These are phyloP conservation scores for Drosophila sproati DNA, from an alignment of 1,140 invertebrate species.

Conservation along the genomic window DNA sequence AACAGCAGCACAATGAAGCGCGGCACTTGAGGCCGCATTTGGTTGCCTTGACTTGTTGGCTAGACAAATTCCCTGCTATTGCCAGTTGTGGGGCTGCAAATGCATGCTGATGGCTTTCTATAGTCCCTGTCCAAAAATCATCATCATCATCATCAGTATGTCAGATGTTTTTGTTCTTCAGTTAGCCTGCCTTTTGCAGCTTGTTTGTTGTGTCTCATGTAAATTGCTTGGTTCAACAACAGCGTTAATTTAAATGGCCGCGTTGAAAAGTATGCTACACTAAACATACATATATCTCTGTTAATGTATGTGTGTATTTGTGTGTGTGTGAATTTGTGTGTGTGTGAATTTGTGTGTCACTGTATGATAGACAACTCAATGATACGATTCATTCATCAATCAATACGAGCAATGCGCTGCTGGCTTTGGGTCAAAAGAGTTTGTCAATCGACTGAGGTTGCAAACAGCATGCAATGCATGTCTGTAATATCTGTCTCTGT, in stretches of 20 bases:
- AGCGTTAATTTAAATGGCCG: constrained; percentile 10
- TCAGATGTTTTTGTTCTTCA: constrained; percentile 11
- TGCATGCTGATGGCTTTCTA: constrained; percentile 16
- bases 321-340: constrained; percentile 6
- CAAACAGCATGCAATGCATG: constrained; percentile 29
- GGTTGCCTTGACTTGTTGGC: constrained; percentile 55
- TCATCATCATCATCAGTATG: constrained; percentile 23
- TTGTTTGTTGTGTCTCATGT: constrained; percentile 16
- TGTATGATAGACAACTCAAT: constrained; percentile 55
- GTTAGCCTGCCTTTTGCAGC: constrained; percentile 5
- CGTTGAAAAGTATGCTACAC: constrained; percentile 30
- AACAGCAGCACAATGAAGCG: constrained; percentile 10
- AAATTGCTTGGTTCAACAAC: constrained; percentile 18
- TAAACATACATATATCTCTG: not conserved
- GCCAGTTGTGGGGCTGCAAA: constrained; percentile 5
- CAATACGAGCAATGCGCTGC: constrained; percentile 62
- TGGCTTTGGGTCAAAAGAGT: constrained; percentile 57
- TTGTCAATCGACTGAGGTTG: constrained; percentile 49
- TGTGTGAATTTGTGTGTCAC: not conserved
- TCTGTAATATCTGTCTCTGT: constrained; percentile 17
- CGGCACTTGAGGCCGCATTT: constrained; percentile 34
- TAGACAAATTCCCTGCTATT: constrained; percentile 14
- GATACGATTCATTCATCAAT: constrained; percentile 60
- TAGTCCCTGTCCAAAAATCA: constrained; percentile 9
- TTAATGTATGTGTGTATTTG: not conserved